phyloP scores from a whole-genome alignment of 2,888 invertebrate species.

The Tetrapedia diversipes region DNA sequence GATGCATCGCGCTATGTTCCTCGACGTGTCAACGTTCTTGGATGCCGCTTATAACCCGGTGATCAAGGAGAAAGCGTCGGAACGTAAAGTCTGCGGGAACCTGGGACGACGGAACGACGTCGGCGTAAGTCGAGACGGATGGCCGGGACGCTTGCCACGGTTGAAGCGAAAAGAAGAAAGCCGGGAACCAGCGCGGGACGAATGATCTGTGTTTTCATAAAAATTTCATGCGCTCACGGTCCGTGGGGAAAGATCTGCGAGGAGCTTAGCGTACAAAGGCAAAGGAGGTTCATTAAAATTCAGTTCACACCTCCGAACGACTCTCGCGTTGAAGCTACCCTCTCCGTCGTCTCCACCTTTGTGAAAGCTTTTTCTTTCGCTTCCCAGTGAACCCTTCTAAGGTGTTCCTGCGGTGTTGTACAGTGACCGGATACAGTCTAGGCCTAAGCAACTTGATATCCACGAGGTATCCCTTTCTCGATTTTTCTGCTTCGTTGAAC shows the following conservation, averaged over 20 bases:
- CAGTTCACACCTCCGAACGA: conserved; percentile 64
- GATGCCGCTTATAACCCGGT: background rate
- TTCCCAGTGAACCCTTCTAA: background rate
- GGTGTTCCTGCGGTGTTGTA: no score
- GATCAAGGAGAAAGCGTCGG: conserved; percentile 6
- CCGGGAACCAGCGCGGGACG: conserved; percentile 14
- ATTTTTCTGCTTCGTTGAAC: no score
- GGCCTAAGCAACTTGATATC: no score
- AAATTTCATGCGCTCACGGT: conserved; percentile 63
- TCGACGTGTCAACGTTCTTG: background rate
- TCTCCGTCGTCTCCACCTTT: background rate
- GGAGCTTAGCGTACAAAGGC: conserved; percentile 68
- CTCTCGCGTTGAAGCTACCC: conserved; percentile 45
- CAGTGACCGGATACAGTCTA: no score
- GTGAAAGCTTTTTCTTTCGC: background rate
- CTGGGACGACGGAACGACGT: conserved; percentile 7
- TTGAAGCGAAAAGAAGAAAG: background rate
- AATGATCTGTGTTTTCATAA: conserved; percentile 69
- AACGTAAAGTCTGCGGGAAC: no score
- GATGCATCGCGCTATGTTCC: conserved; percentile 7
- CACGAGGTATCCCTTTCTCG: no score
- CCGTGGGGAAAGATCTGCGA: conserved; percentile 43
- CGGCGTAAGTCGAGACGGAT: background rate
- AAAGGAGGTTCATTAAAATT: conserved; percentile 74
- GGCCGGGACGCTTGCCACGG: no score